A percentile compares a stretch with the other conserved stretches of the same genome.
phyloP scores from a whole-genome alignment of 2,888 invertebrate species.

The Crocallis elinguaria region DNA sequence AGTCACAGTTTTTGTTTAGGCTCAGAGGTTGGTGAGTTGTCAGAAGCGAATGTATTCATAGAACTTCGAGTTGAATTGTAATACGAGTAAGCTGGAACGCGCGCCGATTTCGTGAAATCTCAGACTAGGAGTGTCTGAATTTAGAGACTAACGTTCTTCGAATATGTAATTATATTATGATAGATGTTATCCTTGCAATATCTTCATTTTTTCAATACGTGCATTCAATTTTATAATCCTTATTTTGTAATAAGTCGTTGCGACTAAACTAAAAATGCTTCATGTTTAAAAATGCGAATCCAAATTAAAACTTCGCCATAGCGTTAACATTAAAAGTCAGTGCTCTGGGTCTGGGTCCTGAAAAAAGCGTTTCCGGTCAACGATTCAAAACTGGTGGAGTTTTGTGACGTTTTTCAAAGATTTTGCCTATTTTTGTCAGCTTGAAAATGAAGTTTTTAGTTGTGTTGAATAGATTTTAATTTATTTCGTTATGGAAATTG shows the following conservation, averaged over 20 bases:
- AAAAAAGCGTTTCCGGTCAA: conserved; percentile 33
- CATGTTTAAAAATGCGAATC: conserved; percentile 14
- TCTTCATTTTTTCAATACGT: too few species aligned
- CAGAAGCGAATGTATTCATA: not conserved
- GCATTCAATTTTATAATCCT: too few species aligned
- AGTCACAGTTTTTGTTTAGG: conserved; percentile 38
- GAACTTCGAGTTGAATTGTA: too few species aligned
- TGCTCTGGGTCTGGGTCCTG: conserved; percentile 9
- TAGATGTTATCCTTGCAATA: too few species aligned
- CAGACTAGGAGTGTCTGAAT: too few species aligned
- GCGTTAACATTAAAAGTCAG: conserved; percentile 33
- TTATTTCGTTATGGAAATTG: not conserved
- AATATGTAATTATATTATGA: too few species aligned
- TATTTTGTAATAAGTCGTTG: not conserved
- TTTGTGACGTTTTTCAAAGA: conserved; percentile 23
- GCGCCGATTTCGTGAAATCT: too few species aligned
- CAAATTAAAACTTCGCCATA: conserved; percentile 38
- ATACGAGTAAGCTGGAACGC: too few species aligned
- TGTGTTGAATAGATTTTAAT: not conserved
- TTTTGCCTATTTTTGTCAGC: conserved; percentile 3
- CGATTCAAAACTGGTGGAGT: conserved; percentile 33
- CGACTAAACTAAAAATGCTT: not conserved
- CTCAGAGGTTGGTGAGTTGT: not conserved
- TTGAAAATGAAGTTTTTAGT: not conserved
- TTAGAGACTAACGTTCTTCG: too few species aligned